These are phyloP conservation scores for Ochotona curzoniae DNA, from an alignment of 2,113 vertebrate genomes.

Conservation along the genomic window DNA sequence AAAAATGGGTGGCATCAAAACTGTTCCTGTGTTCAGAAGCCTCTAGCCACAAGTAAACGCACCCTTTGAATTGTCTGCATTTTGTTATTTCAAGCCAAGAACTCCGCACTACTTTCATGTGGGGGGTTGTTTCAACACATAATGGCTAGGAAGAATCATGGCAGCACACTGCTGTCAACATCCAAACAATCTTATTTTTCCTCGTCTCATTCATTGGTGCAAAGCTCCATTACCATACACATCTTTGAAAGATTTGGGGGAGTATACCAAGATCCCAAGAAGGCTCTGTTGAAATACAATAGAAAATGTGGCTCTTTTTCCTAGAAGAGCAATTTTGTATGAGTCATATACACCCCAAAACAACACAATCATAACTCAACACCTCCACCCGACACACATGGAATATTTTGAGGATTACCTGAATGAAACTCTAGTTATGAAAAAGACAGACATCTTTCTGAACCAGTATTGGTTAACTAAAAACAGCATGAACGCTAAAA, in stretches of 20 bases:
- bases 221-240: not conserved
- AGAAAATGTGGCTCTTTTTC: not conserved
- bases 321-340: slow-evolving; percentile 17
- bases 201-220: not conserved
- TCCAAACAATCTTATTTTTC: slow-evolving; percentile 44
- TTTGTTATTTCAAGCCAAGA: slow-evolving; percentile 58
- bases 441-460: not conserved
- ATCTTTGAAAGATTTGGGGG: slow-evolving; percentile 27
- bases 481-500: slow-evolving; percentile 3
- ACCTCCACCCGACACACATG: not conserved
- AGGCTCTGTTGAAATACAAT: not conserved
- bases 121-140: slow-evolving; percentile 60
- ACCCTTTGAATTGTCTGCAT: slow-evolving; percentile 54
- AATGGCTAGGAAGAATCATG: not conserved
- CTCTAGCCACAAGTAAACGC: slow-evolving; percentile 31
- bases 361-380: not conserved
- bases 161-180: slow-evolving; percentile 49
- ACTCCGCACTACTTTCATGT: slow-evolving; percentile 57
- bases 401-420: not conserved
- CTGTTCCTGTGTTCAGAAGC: not conserved
- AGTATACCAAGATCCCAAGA: not conserved
- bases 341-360: not conserved
- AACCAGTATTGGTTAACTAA: not conserved
- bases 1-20: not conserved
- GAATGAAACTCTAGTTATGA: slow-evolving; percentile 13